Conservation (phyloP, 2,113 vertebrate genomes). For the Platichthys stellatus region DNA sequence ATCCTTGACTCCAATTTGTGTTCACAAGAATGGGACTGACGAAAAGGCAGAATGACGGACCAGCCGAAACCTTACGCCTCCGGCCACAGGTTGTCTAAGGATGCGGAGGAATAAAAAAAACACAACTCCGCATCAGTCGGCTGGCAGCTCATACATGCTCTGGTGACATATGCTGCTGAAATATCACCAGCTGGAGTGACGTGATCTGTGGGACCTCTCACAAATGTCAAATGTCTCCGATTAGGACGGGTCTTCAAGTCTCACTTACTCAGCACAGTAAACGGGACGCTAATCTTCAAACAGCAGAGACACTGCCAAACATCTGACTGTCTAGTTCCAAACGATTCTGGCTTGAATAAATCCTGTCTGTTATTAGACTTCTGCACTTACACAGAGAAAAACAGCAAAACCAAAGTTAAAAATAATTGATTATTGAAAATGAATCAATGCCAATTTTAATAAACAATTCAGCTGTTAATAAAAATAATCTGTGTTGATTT, state of each 20-base stretch:
- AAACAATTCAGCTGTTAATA: too few relatives aligned
- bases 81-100: too few relatives aligned
- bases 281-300: not conserved
- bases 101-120: not conserved
- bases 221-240: not conserved
- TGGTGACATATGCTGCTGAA: not conserved
- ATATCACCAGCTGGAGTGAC: not conserved
- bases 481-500: too few relatives aligned
- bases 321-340: conserved; percentile 8
- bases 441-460: not conserved
- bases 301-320: conserved; percentile 15
- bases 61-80: too few relatives aligned
- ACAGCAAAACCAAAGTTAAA: not conserved
- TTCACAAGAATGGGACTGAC: too few relatives aligned
- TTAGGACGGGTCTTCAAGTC: conserved; percentile 3
- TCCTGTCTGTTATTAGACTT: conserved; percentile 4
- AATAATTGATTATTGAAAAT: not conserved
- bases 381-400: too few relatives aligned
- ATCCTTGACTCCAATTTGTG: too few relatives aligned
- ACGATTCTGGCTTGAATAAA: not conserved
- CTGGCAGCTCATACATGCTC: not conserved
- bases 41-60: too few relatives aligned
- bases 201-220: not conserved
- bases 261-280: not conserved
- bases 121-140: not conserved